Evolutionary conservation across 2,888 invertebrate genomes (phyloP).

Genomic region (Drosophila trichaetosa): DNA sequence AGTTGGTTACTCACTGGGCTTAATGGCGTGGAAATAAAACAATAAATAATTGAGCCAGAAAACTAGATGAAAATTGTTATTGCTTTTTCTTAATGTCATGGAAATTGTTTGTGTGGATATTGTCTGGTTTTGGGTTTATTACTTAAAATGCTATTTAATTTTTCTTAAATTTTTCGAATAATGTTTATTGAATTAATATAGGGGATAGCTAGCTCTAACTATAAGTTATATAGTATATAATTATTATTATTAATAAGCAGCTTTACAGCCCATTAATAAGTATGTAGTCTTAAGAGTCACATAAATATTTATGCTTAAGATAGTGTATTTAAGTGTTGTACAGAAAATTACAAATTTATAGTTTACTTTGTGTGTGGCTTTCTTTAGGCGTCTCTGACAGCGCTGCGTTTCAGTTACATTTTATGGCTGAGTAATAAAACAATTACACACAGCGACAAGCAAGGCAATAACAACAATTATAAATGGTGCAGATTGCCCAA

Average conservation of each 20-base stretch:
- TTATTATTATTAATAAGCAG: neutral
- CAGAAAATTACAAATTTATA: neutral
- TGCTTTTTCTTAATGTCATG: neutral
- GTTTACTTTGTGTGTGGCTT: slow-evolving; percentile 60
- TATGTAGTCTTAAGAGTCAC: neutral
- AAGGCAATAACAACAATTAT: slow-evolving; percentile 59
- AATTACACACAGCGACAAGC: slow-evolving; percentile 52
- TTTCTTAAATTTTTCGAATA: neutral
- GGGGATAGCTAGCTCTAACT: neutral
- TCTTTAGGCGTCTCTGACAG: slow-evolving; percentile 41
- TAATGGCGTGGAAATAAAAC: neutral
- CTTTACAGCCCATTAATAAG: neutral
- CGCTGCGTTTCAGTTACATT: slow-evolving; percentile 60
- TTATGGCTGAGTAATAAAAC: slow-evolving; percentile 70
- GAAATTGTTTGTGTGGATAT: neutral
- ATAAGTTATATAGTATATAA: neutral
- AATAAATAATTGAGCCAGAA: neutral
- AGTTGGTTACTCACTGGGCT: neutral
- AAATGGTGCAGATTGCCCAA: slow-evolving; percentile 60
- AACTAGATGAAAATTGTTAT: neutral
- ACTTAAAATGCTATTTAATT: neutral
- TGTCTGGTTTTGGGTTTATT: neutral
- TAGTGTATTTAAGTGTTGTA: slow-evolving; percentile 17
- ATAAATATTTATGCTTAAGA: neutral
- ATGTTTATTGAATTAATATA: neutral